Evolutionary conservation across 1,140 invertebrate genomes (phyloP), one percentile per base, ranked within the genome.

Genomic region (Hydropsyche tenuis): DNA sequence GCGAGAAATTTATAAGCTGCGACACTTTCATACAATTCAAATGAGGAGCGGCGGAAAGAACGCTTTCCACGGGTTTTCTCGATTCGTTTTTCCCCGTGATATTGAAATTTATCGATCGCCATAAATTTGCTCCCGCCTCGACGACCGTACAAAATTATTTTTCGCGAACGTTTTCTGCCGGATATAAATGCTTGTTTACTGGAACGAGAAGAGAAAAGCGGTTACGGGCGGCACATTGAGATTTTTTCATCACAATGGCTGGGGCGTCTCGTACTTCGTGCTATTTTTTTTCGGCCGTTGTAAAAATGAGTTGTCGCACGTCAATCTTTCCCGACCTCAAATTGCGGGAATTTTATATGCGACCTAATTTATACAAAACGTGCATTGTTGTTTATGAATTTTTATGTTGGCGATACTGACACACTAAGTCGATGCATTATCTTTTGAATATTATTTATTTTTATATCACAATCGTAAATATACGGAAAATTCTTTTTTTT

Each of bases 71-170:
- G 66, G 69, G 69, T 72, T 63, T 75, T 69, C 48, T 37, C 71
- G 56, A 60, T 76, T 73, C 48, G 5, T 69, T 75, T 69, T 73
- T 73, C 46, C 18, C 30, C 68, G 71, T 65, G 72, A 73, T 73
- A 76, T 76, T 76, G 72, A 73, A 76, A 73, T 76, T 66, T 76
- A 76, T 76, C 68, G 75, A 76, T 76, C 66, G 66, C 20, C 22
- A 73, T 76, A 76, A 73, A 76, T 73, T 76, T 51, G 37, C 62
- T 3, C 65, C 11, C 48, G 42, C 65, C 65, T 20, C 65, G 16
- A 63, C 25, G 23, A 68, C 22, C 27, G 46, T 66, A 11, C 30
- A 73, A 69, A 75, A 75, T 73, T 69, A 75, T 73, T 63, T 68
- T 75, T 46, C 71, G 64, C 42, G 20, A 66, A 73, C 51, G 64